A percentile compares a stretch with the other conserved stretches of the same genome.
Evolutionary conservation across 1,140 invertebrate genomes (phyloP).

Genomic region (Meteorus sp.): DNA sequence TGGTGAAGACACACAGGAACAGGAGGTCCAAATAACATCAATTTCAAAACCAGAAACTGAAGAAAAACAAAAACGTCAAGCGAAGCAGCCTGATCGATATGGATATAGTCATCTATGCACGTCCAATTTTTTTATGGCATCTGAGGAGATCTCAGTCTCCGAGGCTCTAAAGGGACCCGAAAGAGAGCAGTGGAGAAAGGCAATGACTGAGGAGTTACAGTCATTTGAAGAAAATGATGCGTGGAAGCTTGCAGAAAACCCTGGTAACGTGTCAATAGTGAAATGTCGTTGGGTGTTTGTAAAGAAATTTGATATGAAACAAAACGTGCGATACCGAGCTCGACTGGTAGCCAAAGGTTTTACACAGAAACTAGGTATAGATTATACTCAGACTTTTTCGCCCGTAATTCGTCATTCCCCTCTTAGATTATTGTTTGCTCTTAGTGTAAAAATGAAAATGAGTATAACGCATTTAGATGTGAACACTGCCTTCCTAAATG

Average conservation of each 20-base stretch:
- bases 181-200: not conserved
- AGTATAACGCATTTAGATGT: slow-evolving; percentile 47
- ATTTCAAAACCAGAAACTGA: not conserved
- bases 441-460: slow-evolving; percentile 37
- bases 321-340: slow-evolving; percentile 38
- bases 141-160: not conserved
- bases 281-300: not conserved
- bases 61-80: not conserved
- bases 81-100: no score
- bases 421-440: slow-evolving; percentile 31
- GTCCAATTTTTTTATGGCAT: no score
- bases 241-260: not conserved
- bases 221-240: not conserved
- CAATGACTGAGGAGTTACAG: not conserved
- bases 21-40: no score
- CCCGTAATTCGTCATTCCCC: slow-evolving; percentile 37
- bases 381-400: slow-evolving; percentile 40
- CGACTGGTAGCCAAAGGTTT: slow-evolving; percentile 34
- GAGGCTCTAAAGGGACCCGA: not conserved
- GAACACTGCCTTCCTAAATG: slow-evolving; percentile 47
- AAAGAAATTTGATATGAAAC: no score
- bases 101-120: no score
- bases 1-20: no score
- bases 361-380: slow-evolving; percentile 29
- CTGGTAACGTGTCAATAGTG: not conserved